Evolutionary conservation across 2,113 vertebrate species (phyloP), one percentile per base, ranked within the genome.

Genomic region (Syrmaticus mikado): DNA sequence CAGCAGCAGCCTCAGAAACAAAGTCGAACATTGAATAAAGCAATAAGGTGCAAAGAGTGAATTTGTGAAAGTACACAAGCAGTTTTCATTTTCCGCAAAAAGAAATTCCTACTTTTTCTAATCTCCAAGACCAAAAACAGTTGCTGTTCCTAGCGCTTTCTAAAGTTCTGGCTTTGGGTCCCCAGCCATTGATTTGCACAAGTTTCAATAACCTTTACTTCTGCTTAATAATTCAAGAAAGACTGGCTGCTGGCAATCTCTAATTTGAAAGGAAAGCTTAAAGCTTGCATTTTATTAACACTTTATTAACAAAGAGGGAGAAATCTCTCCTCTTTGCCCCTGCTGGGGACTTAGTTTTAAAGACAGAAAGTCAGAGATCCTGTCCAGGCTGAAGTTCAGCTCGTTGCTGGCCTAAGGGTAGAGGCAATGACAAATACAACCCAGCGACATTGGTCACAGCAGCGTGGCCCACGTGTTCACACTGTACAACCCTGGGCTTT

Each of bases 211-310:
- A 84, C 66, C 46, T 93, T 96, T 60, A 55, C 55, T 91, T 83
- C 67, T 93, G 81, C 60, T 87, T 77, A 92, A 90, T 89, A 89
- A 92, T 61, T 94, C 91, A 92, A 92, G 81, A 92, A 61, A 76
- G 34, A 87, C 36, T 87, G 80, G 86, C 93, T 93, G 60, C 60
- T 90, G 88, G 78, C 72, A 73, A 75, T 66, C 45, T 83, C 67
- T 53, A 62, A 65, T 66, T 22, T 38, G 81, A 91, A 68, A 43
- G 40, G 52, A 85, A 95, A 93, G 50, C 34, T 22, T 58, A 66
- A 71, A 88, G 72, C 73, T 65, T 89, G 48, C 25, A 13, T 83
- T 91, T 87, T 86, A 64, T 52, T 76, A 73, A 68, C 89, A 70
- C 16, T 65, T 62, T 53, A 53, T 9, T 30, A 53, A 53, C 27